Base-by-base conservation (phyloP, 2,888 invertebrate genomes). In the Apodemia duryi region DNA sequence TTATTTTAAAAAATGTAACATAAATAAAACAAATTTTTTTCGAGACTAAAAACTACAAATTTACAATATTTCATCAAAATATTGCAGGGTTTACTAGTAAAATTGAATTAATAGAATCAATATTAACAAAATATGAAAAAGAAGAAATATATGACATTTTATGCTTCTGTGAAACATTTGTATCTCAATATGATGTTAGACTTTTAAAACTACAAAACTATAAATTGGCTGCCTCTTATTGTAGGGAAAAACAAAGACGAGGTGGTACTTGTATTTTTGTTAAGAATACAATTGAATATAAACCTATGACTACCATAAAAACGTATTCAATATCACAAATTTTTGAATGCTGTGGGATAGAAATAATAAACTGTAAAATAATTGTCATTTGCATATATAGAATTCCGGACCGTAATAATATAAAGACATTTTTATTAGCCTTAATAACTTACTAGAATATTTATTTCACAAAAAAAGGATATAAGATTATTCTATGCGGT, bases 21-120 rank as follows among this genome's bases (percentile, higher is more conserved):
- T n/a, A 35, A 43, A 4, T 6, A 35, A 35, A 28, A 43, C 35
- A 7, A 61, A 49, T 21, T 46, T 60, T 61, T 64, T 64, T 64
- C 61, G 60, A 35, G 6, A 32, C 7, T 60, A 60, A 49, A 6
- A 13, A 9, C 49, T 29, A 46, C 28, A 28, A 7, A 29, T 32
- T 64, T 13, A 60, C 29, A 28, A 38, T 64, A 13, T 64, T 64
- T n/a, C 64, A 64, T n/a, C 64, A 64, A 43, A 64, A 64, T 32
- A 64, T 64, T 28, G 64, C 64, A 11, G 64, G 46, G 10, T 49
- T 49, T n/a, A 49, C 46, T n/a, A n/a, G n/a, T 49, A 49, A 60
- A 46, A n/a, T 49, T 49, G 29, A 64, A 60, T 60, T 60, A 64
- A 32, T 43, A 32, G 46, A 32, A 60, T 46, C 28, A 54, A 9